A percentile compares a stretch with the other conserved stretches of the same genome.
Evolutionary conservation across 2,113 vertebrate genomes (phyloP).

Genomic region (Enhydra lutris): DNA sequence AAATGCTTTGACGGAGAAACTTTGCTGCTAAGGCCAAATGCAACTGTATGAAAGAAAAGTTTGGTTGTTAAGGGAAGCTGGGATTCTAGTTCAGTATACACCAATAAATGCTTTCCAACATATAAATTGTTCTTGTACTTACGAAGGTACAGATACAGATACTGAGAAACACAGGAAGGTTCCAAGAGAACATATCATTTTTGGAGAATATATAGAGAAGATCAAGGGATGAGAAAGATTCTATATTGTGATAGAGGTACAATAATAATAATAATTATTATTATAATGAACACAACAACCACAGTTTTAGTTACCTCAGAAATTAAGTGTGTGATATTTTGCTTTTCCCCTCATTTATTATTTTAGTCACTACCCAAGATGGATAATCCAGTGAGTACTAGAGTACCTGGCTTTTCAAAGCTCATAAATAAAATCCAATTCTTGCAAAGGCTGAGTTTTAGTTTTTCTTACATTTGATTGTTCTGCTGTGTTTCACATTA

Average conservation of each 20-base stretch:
- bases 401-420: background rate
- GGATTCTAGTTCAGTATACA: background rate
- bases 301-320: background rate
- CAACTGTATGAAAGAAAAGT: background rate
- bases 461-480: background rate
- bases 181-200: background rate
- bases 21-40: background rate
- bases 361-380: background rate
- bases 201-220: background rate
- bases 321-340: background rate
- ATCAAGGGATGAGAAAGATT: background rate
- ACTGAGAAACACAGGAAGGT: background rate
- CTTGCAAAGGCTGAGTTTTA: background rate
- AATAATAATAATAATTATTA: background rate
- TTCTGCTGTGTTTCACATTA: background rate
- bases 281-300: background rate
- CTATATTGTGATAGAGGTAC: background rate
- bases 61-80: background rate
- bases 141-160: background rate
- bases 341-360: background rate
- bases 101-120: background rate
- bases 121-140: background rate
- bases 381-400: background rate
- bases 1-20: background rate
- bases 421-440: background rate